Evolutionary conservation across 2,888 invertebrate species (phyloP), one percentile per base, ranked within the genome.

Genomic region (Oligia strigilis): DNA sequence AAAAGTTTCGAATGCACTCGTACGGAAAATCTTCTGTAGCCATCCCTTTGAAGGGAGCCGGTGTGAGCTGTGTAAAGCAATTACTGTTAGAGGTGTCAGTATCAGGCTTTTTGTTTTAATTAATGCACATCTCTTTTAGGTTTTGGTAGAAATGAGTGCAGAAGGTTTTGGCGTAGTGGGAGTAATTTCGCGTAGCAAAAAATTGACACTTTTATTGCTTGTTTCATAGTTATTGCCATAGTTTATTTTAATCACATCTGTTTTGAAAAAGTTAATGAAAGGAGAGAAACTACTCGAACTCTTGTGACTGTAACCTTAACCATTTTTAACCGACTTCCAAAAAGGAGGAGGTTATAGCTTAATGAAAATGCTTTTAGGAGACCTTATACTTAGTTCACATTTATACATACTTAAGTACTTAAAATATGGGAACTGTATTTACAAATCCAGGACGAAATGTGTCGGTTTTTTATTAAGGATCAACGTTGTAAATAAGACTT

Each of bases 11-110:
- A 23, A 73, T n/a, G 67, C 76, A 19, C 13, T 78, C 66, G 55
- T 8, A 9, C 43, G 79, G 67, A 85, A 78, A 74, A 43, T 69
- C 74, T 70, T 78, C 82, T 86, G 82, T 64, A n/a, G 29, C 9
- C 8, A 29, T 14, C n/a, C 43, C 77, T 84, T 78, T 78, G 79
- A 74, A 17, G 55, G 43, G 36, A 11, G 8, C 13, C 17, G 9
- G 14, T 13, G 58, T 36, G 62, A 62, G 60, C n/a, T 62, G 11
- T 5, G 23, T 73, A 5, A 70, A 65, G 29, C n/a, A 65, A 49
- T 70, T 49, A 40, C 36, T 65, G 49, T 75, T 36, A 52, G 36
- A 71, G 14, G 52, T 67, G 65, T 60, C 65, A 19, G 58, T 13
- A 2, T 3, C 78, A 60, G 40, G 11, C 14, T 43, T 76, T 14